A percentile compares a stretch with the other conserved stretches of the same genome.
phyloP scores from a whole-genome alignment of 2,113 vertebrate genomes.

The Podarcis cretensis region DNA sequence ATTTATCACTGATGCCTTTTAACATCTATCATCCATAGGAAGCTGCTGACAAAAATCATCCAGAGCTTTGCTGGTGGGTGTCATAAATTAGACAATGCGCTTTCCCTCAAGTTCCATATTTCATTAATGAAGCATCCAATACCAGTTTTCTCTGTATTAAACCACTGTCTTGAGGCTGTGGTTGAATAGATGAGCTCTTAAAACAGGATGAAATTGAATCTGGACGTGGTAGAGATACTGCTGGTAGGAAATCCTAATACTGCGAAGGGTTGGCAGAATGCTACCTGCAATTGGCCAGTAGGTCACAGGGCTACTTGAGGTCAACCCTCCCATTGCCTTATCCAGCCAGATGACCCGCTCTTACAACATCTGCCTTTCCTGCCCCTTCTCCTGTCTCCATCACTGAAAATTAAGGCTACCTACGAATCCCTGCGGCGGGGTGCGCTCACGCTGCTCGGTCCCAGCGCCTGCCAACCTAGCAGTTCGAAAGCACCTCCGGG shows the following conservation, averaged over 20 bases:
- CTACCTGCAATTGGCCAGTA: too few relatives aligned
- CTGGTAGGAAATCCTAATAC: background rate
- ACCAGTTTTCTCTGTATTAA: background rate
- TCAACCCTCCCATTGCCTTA: too few relatives aligned
- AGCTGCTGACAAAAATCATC: constrained; percentile 2
- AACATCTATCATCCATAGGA: constrained; percentile 8
- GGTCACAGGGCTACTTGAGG: too few relatives aligned
- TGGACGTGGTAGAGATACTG: background rate
- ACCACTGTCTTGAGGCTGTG: background rate
- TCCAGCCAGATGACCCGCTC: too few relatives aligned
- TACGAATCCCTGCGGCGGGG: too few relatives aligned
- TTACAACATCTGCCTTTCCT: too few relatives aligned
- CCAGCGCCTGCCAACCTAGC: too few relatives aligned
- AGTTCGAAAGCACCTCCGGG: too few relatives aligned
- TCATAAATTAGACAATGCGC: constrained; percentile 8
- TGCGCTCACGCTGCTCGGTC: too few relatives aligned
- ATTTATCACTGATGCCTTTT: background rate
- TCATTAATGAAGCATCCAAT: background rate
- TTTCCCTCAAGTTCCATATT: constrained; percentile 7
- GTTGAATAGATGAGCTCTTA: background rate
- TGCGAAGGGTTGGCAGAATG: too few relatives aligned
- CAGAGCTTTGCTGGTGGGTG: background rate
- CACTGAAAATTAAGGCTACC: too few relatives aligned
- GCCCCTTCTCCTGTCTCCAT: too few relatives aligned
- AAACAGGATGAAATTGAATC: constrained; percentile 2